Evolutionary conservation across 2,888 invertebrate genomes (phyloP).

Genomic region (Orgyia antiqua): DNA sequence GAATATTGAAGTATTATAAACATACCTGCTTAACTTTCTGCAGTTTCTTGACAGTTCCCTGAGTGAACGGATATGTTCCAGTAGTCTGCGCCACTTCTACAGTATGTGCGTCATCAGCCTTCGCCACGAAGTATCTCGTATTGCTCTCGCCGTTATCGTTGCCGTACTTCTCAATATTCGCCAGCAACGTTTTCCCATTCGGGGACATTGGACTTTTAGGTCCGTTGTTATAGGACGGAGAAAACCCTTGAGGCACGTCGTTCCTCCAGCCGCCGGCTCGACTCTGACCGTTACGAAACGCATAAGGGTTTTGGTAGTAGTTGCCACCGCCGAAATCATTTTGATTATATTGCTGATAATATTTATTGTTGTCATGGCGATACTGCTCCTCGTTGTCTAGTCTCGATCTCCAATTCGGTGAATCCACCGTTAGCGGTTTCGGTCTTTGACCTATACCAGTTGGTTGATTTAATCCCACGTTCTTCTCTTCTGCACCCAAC

Average conservation of each 20-base stretch:
- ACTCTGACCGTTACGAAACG: constrained; percentile 41
- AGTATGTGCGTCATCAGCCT: constrained; percentile 73
- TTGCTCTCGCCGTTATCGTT: constrained; percentile 31
- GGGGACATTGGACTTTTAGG: constrained; percentile 59
- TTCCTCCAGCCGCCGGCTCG: constrained; percentile 37
- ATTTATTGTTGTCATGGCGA: constrained; percentile 36
- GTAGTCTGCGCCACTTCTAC: constrained; percentile 77
- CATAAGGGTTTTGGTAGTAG: constrained; percentile 43
- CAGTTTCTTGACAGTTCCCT: constrained; percentile 79
- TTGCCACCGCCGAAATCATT: constrained; percentile 36
- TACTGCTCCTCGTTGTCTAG: constrained; percentile 45
- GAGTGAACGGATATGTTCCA: constrained; percentile 79
- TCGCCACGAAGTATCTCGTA: constrained; percentile 78
- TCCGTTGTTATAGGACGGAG: constrained; percentile 37
- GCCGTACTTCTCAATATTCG: constrained; percentile 60
- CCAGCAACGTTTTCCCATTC: constrained; percentile 50
- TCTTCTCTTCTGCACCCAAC: constrained; percentile 84
- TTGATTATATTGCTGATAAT: constrained; percentile 41
- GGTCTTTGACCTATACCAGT: constrained; percentile 87
- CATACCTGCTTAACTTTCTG: constrained; percentile 78
- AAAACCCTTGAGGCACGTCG: constrained; percentile 41
- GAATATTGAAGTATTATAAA: too few species aligned
- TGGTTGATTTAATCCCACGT: constrained; percentile 83
- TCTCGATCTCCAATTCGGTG: constrained; percentile 61
- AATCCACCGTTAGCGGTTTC: constrained; percentile 80